Base-by-base conservation (phyloP, 2,888 invertebrate species). In the Formica aserva region DNA sequence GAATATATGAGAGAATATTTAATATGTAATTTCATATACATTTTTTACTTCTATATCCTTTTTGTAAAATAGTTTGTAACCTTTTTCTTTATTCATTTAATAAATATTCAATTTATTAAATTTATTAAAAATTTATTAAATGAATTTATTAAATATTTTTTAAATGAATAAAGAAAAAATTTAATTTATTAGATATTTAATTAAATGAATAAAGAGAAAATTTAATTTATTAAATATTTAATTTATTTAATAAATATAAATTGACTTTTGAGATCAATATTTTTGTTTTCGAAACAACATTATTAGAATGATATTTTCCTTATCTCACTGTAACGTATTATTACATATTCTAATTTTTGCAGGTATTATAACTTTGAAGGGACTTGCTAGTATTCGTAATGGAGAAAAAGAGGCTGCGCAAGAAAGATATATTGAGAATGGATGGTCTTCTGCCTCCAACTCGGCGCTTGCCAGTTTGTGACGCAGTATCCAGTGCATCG, bases 361-460 rank as follows among this genome's bases (percentile, higher is more conserved):
- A 89, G 86, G 66, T 84, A 83, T 71, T 72, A 66, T 82, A 74
- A 35, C 35, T 60, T 71, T 57, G 57, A 60, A 66, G 2, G 60
- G n/a, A 8, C 8, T 45, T 13, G 32, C 18, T 18, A 35, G 26
- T 65, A 81, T 67, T 65, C 29, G 1, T 55, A 22, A 93, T 93
- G 93, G 93, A 93, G 86, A 93, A 92, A 85, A 91, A 90, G 87
- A 88, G 89, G 65, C 86, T 91, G 8, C 91, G 87, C 62, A 91
- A 90, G 29, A 92, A 85, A 65, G 91, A 88, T 15, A 87, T 86
- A 9, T 55, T 87, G 32, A 92, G 90, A 69, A 88, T 88, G 86
- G 92, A 92, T 29, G 92, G 92, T 69, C 86, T 92, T 29, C 72
- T 91, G 29, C 92, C 92, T 5, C 91, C 93, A 0, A 92, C 91